A percentile compares a stretch with the other conserved stretches of the same genome.
phyloP scores from a whole-genome alignment of 2,797 vertebrate species.

The Gadopsis bispinosus region DNA sequence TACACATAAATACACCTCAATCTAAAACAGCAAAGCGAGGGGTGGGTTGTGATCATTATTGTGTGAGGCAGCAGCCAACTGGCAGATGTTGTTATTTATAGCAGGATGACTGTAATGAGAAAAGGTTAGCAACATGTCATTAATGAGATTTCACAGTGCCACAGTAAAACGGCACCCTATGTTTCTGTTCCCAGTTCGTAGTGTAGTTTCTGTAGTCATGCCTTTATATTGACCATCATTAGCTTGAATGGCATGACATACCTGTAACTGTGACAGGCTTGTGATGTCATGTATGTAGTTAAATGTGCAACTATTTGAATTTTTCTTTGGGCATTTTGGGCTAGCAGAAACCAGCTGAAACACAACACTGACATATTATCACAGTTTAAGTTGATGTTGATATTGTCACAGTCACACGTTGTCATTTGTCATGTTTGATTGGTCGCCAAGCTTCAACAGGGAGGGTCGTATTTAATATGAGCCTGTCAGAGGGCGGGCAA shows the following conservation, averaged over 20 bases:
- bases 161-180: conserved; percentile 28
- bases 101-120: conserved; percentile 52
- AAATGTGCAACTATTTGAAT: neutral
- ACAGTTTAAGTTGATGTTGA: neutral
- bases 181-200: conserved; percentile 23
- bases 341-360: neutral
- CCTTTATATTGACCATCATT: conserved; percentile 7
- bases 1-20: conserved; percentile 17
- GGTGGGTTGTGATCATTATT: conserved; percentile 24
- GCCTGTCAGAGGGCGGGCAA: neutral
- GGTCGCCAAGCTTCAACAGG: neutral
- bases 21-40: conserved; percentile 36
- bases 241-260: neutral
- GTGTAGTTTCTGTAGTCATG: conserved; percentile 6
- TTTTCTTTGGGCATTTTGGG: neutral
- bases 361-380: neutral
- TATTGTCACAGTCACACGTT: neutral
- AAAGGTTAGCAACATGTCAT: conserved; percentile 70
- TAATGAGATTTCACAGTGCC: conserved; percentile 60
- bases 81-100: conserved; percentile 61
- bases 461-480: neutral
- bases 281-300: neutral
- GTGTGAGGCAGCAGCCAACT: conserved; percentile 34
- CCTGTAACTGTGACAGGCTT: neutral
- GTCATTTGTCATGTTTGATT: neutral